Evolutionary conservation across 2,797 vertebrate species (phyloP), one percentile per base, ranked within the genome.

Genomic region (Tragelaphus oryx): DNA sequence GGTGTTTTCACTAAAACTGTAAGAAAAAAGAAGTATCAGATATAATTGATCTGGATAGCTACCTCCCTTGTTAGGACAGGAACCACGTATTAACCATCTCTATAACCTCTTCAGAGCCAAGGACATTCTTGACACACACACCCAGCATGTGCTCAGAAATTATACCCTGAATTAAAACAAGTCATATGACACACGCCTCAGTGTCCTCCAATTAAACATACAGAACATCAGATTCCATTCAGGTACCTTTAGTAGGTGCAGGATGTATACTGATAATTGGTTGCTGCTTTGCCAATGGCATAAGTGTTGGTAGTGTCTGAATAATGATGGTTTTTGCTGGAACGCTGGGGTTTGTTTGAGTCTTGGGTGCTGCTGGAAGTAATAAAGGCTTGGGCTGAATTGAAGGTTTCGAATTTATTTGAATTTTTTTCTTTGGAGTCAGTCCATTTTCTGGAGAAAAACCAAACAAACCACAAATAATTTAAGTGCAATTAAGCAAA

Each of bases 281-380:
- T 4, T 98, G 96, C 57, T 98, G 98, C 97, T 99, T 99, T 59
- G 99, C 97, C 96, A 99, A 79, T 0, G 99, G 97, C 93, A 99
- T 86, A 57, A 99, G 97, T 0, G 99, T 97, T 93, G 99, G 99
- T 80, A 99, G 95, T 13, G 99, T 98, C 98, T 99, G 99, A 95
- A 99, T 98, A 98, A 99, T 99, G 97, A 99, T 99, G 62, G 99
- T 98, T 98, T 99, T 99, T 22, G 99, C 96, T 93, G 99, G 99
- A 94, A 99, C 98, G 2, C 98, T 95, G 65, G 99, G 85, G 65
- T 98, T 97, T 22, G 98, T 78, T 62, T 98, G 98, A 96, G 99
- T 74, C 97, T 99, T 98, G 48, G 99, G 98, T 95, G 99, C 95
- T 33, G 99, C 98, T 87, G 99, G 99, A 94, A 99, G 98, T 93